Conservation (phyloP, 2,113 vertebrate species). For the Micromys minutus region DNA sequence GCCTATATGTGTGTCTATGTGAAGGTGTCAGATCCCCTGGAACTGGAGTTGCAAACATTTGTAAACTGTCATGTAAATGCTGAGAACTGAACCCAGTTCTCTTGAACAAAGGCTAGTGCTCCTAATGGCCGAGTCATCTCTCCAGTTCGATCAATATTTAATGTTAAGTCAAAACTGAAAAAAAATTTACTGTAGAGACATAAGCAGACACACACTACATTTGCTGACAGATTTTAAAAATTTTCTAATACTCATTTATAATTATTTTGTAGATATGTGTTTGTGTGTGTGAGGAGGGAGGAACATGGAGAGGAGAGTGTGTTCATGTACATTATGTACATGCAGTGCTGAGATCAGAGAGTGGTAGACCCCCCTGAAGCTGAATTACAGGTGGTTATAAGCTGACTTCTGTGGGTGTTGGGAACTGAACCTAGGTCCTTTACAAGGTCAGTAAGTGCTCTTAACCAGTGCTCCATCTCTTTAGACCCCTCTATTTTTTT, state of each 20-base stretch:
- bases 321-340: neutral
- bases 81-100: too few relatives aligned
- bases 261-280: neutral
- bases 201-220: neutral
- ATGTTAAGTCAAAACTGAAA: neutral
- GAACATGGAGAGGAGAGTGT: neutral
- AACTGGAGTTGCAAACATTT: too few relatives aligned
- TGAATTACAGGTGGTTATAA: neutral
- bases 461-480: too few relatives aligned
- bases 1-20: too few relatives aligned
- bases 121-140: too few relatives aligned
- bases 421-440: neutral
- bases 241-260: neutral
- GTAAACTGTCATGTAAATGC: too few relatives aligned
- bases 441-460: neutral
- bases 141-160: slow-evolving; percentile 7
- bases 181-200: neutral
- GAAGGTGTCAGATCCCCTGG: too few relatives aligned
- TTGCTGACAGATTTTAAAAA: neutral
- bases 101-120: too few relatives aligned
- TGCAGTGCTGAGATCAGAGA: neutral
- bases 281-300: neutral
- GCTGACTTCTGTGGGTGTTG: neutral
- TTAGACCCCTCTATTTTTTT: neutral
- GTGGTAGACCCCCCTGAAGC: neutral